These are phyloP conservation scores for Brachystomella parvula DNA, from an alignment of 1,140 invertebrate species.

Conservation along the genomic window DNA sequence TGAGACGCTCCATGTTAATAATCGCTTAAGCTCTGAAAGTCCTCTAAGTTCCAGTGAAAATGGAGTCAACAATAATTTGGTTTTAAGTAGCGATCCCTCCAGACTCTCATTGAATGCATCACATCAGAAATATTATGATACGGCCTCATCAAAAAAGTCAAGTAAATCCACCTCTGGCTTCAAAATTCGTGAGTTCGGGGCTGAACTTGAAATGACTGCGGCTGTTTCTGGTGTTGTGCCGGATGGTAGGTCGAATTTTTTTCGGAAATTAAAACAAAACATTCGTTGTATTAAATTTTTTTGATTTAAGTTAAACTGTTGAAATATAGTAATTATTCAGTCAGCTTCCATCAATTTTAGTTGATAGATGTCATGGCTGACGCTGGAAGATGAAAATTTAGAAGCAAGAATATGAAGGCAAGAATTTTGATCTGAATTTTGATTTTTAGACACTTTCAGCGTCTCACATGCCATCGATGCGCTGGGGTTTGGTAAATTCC, in stretches of 20 bases:
- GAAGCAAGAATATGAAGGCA: neutral
- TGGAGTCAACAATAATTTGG: constrained; percentile 4
- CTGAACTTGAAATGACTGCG: constrained; percentile 40
- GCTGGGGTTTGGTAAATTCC: constrained; percentile 91
- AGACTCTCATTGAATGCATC: neutral
- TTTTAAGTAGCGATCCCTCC: neutral
- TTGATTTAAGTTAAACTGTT: too few species aligned
- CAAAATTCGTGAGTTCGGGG: constrained; percentile 30
- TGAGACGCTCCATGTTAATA: constrained; percentile 23
- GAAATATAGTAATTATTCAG: too few species aligned
- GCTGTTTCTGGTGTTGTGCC: constrained; percentile 39
- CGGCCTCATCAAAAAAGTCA: neutral
- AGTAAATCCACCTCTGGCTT: neutral
- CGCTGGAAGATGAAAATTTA: neutral
- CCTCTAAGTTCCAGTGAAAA: neutral
- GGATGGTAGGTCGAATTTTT: constrained; percentile 32
- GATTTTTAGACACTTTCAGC: constrained; percentile 73
- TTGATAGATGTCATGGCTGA: too few species aligned
- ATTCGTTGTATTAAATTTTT: too few species aligned
- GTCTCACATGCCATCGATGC: constrained; percentile 91
- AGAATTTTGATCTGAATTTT: neutral
- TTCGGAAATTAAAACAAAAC: neutral
- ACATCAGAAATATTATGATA: constrained; percentile 3
- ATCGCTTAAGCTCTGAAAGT: constrained; percentile 26
- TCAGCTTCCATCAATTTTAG: too few species aligned